These are phyloP conservation scores for Drusus annulatus DNA, from an alignment of 1,140 invertebrate genomes.

Conservation along the genomic window DNA sequence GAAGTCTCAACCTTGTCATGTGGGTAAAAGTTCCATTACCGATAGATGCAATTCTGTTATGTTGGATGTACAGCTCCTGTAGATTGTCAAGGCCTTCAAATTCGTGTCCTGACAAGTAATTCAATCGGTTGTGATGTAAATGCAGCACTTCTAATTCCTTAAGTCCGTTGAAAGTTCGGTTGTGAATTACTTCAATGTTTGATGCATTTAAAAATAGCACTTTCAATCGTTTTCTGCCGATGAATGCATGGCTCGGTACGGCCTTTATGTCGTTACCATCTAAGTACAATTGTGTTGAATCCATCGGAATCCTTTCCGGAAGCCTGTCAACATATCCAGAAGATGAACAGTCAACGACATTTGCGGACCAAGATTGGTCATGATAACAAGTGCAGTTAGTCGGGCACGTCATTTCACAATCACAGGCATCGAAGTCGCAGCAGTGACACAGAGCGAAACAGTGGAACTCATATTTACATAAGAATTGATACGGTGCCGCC, in stretches of 20 bases:
- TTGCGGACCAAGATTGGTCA: constrained; percentile 92
- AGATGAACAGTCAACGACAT: constrained; percentile 90
- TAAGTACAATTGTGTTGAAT: constrained; percentile 90
- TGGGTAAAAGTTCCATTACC: constrained; percentile 85
- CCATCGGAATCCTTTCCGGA: constrained; percentile 92
- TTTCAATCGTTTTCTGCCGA: constrained; percentile 89
- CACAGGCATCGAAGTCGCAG: constrained; percentile 94
- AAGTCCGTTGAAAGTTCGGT: constrained; percentile 91
- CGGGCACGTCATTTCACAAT: constrained; percentile 96
- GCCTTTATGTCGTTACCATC: constrained; percentile 89
- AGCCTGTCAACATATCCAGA: constrained; percentile 81
- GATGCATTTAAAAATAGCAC: constrained; percentile 89
- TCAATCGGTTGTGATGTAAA: constrained; percentile 85
- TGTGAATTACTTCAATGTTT: constrained; percentile 88
- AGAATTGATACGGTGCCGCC: constrained; percentile 88
- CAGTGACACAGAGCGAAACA: constrained; percentile 93
- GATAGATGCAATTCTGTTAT: constrained; percentile 83
- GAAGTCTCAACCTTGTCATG: constrained; percentile 78
- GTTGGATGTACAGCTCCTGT: constrained; percentile 87
- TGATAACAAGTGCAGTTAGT: constrained; percentile 93
- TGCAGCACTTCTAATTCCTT: constrained; percentile 86
- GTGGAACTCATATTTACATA: constrained; percentile 92
- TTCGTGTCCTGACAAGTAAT: constrained; percentile 85
- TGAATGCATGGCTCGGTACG: constrained; percentile 89
- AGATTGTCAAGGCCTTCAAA: constrained; percentile 84